These are phyloP conservation scores for Leptobrachium ailaonicum DNA, from an alignment of 2,113 vertebrate genomes.

Conservation along the genomic window DNA sequence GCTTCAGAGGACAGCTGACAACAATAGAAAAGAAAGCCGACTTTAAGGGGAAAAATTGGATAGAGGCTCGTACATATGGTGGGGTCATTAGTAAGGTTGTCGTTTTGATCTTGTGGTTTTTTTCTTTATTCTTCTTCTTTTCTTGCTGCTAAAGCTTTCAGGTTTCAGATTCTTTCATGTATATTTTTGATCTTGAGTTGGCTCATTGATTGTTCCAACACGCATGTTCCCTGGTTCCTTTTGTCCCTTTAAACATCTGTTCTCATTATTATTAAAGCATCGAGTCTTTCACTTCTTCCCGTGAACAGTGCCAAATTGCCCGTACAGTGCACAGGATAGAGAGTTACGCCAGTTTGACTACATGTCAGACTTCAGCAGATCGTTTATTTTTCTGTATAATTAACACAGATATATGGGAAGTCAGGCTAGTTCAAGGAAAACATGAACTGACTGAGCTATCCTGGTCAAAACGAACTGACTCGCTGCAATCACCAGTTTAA, in stretches of 20 bases:
- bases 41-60: slow-evolving; percentile 43
- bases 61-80: slow-evolving; percentile 40
- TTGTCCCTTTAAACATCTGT: slow-evolving; percentile 51
- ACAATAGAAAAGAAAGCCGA: slow-evolving; percentile 34
- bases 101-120: slow-evolving; percentile 46
- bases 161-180: slow-evolving; percentile 46
- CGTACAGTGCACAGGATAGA: slow-evolving; percentile 14
- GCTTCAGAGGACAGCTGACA: slow-evolving; percentile 35
- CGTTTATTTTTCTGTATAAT: slow-evolving; percentile 40
- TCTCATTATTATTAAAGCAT: slow-evolving; percentile 47
- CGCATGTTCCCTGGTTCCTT: slow-evolving; percentile 43
- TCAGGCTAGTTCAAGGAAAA: background rate
- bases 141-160: slow-evolving; percentile 47
- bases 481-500: background rate
- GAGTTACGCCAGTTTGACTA: slow-evolving; percentile 8
- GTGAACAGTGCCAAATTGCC: slow-evolving; percentile 40
- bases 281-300: slow-evolving; percentile 31
- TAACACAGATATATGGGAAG: slow-evolving; percentile 20
- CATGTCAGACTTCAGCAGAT: slow-evolving; percentile 31
- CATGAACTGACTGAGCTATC: background rate
- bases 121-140: slow-evolving; percentile 42
- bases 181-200: slow-evolving; percentile 45
- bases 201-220: slow-evolving; percentile 49
- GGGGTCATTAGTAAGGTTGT: slow-evolving; percentile 44
- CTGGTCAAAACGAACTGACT: slow-evolving; percentile 16